A percentile compares a stretch with the other conserved stretches of the same genome.
phyloP scores from a whole-genome alignment of 2,797 vertebrate genomes.

The Alexandromys oeconomus region DNA sequence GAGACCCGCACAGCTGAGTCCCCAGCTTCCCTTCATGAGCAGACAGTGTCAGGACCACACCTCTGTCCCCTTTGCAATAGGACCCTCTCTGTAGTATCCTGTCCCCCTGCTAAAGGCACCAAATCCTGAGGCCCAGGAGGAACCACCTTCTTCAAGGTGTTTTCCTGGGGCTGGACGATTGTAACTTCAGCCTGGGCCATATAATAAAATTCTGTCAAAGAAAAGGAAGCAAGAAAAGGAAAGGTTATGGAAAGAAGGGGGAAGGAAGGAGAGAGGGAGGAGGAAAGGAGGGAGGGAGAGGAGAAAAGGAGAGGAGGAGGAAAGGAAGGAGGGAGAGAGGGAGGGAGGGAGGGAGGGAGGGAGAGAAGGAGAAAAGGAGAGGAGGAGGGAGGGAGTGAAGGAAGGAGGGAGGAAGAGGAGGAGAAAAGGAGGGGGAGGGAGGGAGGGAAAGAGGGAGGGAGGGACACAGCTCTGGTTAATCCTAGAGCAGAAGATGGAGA shows the following conservation, averaged over 20 bases:
- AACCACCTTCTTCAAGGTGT: background rate
- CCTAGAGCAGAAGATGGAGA: background rate
- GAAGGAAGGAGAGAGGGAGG: no score
- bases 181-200: background rate
- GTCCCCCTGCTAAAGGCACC: background rate
- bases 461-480: background rate
- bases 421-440: background rate
- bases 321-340: fast-evolving
- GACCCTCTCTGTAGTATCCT: background rate
- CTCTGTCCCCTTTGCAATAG: background rate
- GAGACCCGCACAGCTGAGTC: no score
- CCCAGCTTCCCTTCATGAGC: background rate
- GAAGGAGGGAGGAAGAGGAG: background rate
- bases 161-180: background rate
- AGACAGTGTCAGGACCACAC: background rate
- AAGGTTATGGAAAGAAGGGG: background rate
- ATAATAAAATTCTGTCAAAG: background rate
- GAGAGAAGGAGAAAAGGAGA: fast-evolving
- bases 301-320: fast-evolving
- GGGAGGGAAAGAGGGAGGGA: fast-evolving
- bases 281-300: fast-evolving
- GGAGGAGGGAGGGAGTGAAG: fast-evolving
- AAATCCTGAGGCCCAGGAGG: background rate
- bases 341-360: fast-evolving
- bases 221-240: background rate